Conservation (phyloP, 2,113 vertebrate species). For the Oreotragus oreotragus region DNA sequence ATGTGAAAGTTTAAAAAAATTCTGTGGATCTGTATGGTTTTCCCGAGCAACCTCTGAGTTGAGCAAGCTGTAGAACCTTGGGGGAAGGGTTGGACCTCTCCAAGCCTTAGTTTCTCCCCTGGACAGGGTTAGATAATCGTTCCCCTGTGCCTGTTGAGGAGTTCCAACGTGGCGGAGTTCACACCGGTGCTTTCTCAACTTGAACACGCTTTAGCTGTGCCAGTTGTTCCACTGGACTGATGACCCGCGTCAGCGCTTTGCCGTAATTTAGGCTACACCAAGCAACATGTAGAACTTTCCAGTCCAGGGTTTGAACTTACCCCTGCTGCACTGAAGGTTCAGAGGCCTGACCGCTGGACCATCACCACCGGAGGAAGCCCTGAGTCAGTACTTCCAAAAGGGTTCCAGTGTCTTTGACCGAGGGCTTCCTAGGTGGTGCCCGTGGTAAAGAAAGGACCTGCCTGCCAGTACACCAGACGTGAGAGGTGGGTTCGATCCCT, state of each 20-base stretch:
- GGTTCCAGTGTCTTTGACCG: not conserved
- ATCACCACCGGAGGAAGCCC: not conserved
- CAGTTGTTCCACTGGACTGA: fast-evolving
- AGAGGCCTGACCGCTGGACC: fast-evolving
- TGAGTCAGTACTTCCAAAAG: not conserved
- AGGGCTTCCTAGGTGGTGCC: too few species aligned
- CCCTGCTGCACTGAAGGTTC: not conserved
- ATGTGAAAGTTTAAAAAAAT: not conserved
- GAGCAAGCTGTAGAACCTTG: fast-evolving
- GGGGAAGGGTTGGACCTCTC: not conserved
- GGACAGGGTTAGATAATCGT: fast-evolving
- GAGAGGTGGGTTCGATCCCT: too few species aligned
- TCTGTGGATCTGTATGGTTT: not conserved
- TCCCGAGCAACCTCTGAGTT: fast-evolving
- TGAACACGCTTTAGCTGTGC: fast-evolving
- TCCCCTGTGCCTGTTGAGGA: fast-evolving
- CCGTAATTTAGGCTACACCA: not conserved
- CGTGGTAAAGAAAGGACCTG: too few species aligned
- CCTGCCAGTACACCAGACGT: too few species aligned
- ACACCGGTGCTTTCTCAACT: fast-evolving
- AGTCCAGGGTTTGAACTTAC: not conserved
- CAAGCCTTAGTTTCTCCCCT: not conserved
- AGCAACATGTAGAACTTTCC: not conserved
- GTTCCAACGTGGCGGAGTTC: fast-evolving
- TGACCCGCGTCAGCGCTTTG: fast-evolving